A percentile compares a stretch with the other conserved stretches of the same genome.
phyloP scores from a whole-genome alignment of 2,888 invertebrate genomes.

The Sericinus montela region DNA sequence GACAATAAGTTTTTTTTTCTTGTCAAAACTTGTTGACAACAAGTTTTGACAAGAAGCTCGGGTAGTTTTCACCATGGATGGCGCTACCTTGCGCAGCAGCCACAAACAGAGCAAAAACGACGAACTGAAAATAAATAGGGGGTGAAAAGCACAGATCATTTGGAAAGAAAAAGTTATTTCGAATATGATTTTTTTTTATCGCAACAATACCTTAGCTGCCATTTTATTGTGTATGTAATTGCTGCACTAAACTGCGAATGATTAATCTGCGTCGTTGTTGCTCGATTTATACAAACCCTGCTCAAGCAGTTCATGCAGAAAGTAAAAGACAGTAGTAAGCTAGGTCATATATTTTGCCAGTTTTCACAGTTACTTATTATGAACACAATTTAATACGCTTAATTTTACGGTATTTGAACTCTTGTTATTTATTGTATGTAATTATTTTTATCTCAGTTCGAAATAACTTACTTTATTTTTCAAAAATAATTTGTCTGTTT shows the following conservation, averaged over 20 bases:
- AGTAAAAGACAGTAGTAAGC: slow-evolving; percentile 57
- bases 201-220: slow-evolving; percentile 76
- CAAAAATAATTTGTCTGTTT: too few species aligned
- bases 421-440: too few species aligned
- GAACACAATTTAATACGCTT: too few species aligned
- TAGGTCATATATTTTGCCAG: slow-evolving; percentile 67
- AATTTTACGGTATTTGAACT: too few species aligned
- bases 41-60: too few species aligned
- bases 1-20: too few species aligned
- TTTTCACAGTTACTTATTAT: slow-evolving; percentile 41
- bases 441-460: too few species aligned
- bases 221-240: slow-evolving; percentile 65
- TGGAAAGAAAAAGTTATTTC: too few species aligned
- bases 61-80: slow-evolving; percentile 59
- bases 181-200: too few species aligned
- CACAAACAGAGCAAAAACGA: slow-evolving; percentile 24
- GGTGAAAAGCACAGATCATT: too few species aligned
- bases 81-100: slow-evolving; percentile 26
- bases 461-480: too few species aligned
- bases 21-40: too few species aligned
- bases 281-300: slow-evolving; percentile 55
- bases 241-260: slow-evolving; percentile 70
- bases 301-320: slow-evolving; percentile 60
- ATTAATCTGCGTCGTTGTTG: slow-evolving; percentile 47
- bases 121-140: slow-evolving; percentile 44